A percentile compares a stretch with the other conserved stretches of the same genome.
These are phyloP conservation scores for Fundulus diaphanus DNA, from an alignment of 2,797 vertebrate genomes.

Conservation along the genomic window DNA sequence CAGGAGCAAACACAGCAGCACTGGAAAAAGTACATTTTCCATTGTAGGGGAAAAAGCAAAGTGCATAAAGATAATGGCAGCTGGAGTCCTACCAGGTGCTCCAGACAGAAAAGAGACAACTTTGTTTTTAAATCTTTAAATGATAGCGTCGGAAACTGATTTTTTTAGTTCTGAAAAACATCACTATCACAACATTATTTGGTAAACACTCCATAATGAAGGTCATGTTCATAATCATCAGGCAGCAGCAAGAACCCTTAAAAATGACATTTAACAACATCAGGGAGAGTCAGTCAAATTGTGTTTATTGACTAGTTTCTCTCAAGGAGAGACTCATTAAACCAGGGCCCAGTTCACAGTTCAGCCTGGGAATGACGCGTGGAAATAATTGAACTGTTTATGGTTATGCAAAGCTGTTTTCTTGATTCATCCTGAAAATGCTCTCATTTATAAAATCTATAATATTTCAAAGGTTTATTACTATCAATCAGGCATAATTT, in stretches of 20 bases:
- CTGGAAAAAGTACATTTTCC: not conserved
- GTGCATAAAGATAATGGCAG: not conserved
- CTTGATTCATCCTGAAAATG: not conserved
- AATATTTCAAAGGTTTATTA: not conserved
- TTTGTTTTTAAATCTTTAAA: not conserved
- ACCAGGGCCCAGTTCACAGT: not conserved
- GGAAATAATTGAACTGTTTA: not conserved
- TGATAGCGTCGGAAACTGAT: not conserved
- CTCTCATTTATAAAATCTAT: conserved; percentile 2
- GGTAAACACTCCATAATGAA: not conserved
- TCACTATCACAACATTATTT: not conserved
- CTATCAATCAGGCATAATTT: not conserved
- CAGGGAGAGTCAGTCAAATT: conserved; percentile 4
- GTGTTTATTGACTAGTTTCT: not conserved
- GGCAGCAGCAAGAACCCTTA: not conserved
- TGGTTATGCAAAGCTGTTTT: not conserved
- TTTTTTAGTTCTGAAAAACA: not conserved
- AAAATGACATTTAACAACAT: conserved; percentile 7
- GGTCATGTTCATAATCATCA: conserved; percentile 4
- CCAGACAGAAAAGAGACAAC: not conserved
- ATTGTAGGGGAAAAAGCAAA: not conserved
- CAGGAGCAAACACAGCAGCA: not conserved
- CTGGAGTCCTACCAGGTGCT: not conserved
- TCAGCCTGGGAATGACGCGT: not conserved
- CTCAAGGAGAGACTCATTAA: not conserved